A percentile compares a stretch with the other conserved stretches of the same genome.
These are phyloP conservation scores for Papilio polyxenes DNA, from an alignment of 1,140 invertebrate genomes.

Conservation along the genomic window DNA sequence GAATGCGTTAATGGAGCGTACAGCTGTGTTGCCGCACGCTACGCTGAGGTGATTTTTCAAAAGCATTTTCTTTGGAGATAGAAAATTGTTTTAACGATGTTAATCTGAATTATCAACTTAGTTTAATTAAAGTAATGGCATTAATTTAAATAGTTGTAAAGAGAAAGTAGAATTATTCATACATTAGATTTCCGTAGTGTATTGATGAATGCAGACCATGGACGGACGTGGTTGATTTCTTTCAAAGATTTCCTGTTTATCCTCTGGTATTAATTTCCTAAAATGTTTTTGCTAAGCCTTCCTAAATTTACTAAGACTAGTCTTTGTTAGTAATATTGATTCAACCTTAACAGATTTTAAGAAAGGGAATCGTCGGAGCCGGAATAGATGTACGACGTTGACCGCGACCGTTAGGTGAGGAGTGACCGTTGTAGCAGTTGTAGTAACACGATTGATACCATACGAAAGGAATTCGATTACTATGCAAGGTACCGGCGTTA, in stretches of 20 bases:
- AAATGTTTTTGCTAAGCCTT: not conserved
- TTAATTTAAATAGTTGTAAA: not conserved
- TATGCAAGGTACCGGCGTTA: slow-evolving; percentile 61
- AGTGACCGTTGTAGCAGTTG: slow-evolving; percentile 70
- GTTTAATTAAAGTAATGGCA: slow-evolving; percentile 11
- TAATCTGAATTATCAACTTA: not conserved
- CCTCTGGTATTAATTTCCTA: not conserved
- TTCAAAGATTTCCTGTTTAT: not conserved
- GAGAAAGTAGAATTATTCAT: not conserved
- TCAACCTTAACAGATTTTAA: not conserved
- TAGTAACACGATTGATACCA: slow-evolving; percentile 66
- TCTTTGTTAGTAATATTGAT: slow-evolving; percentile 22
- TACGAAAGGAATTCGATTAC: slow-evolving; percentile 74
- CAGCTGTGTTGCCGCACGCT: slow-evolving; percentile 25
- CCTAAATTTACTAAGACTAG: slow-evolving; percentile 6
- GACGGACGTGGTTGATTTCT: not conserved
- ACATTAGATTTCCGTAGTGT: not conserved
- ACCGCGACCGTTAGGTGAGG: slow-evolving; percentile 52
- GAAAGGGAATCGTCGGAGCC: not conserved
- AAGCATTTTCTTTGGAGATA: slow-evolving; percentile 10
- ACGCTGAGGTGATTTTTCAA: slow-evolving; percentile 12
- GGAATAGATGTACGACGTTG: slow-evolving; percentile 12
- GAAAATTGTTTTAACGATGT: slow-evolving; percentile 1
- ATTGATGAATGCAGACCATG: not conserved
- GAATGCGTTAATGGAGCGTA: slow-evolving; percentile 19